phyloP scores from a whole-genome alignment of 2,888 invertebrate species.

The Isoperla grammatica region DNA sequence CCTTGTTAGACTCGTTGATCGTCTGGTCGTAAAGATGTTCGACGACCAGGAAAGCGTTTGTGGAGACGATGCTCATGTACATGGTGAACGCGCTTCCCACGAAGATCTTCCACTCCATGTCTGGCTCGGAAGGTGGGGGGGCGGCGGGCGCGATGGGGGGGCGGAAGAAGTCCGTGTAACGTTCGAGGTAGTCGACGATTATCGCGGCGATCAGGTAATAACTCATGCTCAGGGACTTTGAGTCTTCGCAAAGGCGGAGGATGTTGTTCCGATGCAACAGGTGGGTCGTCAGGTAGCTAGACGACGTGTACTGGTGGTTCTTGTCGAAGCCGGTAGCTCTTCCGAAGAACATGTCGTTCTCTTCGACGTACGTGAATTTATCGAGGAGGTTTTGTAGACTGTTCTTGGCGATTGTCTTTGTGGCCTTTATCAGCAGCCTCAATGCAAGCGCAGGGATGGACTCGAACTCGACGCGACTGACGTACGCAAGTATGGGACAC shows the following conservation, averaged over 20 bases:
- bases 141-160: too few species aligned
- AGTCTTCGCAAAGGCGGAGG: too few species aligned
- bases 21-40: too few species aligned
- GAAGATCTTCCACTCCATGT: too few species aligned
- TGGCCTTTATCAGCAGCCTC: conserved; percentile 52
- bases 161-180: conserved; percentile 40
- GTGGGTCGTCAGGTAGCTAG: conserved; percentile 45
- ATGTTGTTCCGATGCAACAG: conserved; percentile 64
- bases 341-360: background rate
- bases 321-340: conserved; percentile 26
- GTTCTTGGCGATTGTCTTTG: conserved; percentile 42
- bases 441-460: conserved; percentile 65
- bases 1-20: too few species aligned
- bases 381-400: conserved; percentile 40
- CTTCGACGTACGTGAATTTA: conserved; percentile 9
- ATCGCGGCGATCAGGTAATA: conserved; percentile 69
- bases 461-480: conserved; percentile 55
- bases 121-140: too few species aligned
- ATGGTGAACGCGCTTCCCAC: too few species aligned
- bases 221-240: conserved; percentile 54
- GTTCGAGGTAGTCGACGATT: conserved; percentile 40
- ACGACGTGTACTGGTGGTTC: conserved; percentile 37
- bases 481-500: conserved; percentile 60
- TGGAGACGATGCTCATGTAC: too few species aligned
- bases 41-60: too few species aligned